Conservation (phyloP, 2,797 vertebrate genomes). For the Meriones psammophilus region DNA sequence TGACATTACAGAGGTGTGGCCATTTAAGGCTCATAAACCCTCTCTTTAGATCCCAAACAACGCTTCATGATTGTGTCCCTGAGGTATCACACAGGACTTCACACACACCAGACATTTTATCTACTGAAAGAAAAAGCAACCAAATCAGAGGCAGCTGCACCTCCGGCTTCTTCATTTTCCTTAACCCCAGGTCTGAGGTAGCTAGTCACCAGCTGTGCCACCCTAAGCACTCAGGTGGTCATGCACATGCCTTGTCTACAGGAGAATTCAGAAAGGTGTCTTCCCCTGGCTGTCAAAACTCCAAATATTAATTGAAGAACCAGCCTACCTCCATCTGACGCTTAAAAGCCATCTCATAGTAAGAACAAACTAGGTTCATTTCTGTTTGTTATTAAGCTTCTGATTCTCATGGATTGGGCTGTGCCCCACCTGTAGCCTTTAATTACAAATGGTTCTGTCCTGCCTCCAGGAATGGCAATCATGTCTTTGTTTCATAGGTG, state of each 20-base stretch:
- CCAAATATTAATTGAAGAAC: neutral
- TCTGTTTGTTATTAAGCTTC: neutral
- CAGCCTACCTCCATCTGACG: neutral
- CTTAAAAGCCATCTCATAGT: neutral
- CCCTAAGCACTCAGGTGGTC: neutral
- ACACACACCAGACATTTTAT: neutral
- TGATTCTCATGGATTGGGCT: neutral
- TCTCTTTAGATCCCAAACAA: neutral
- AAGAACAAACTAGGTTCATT: neutral
- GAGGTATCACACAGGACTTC: neutral
- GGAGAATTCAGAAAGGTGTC: neutral
- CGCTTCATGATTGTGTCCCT: neutral
- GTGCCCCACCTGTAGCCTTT: neutral
- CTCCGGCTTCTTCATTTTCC: neutral
- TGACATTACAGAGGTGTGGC: neutral
- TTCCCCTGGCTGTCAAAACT: neutral
- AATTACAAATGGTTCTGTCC: neutral
- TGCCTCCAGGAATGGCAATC: neutral
- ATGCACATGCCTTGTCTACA: neutral
- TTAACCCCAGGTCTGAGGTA: neutral
- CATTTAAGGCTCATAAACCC: neutral
- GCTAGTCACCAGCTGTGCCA: accelerated
- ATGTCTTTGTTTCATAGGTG: neutral
- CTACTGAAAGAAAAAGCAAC: neutral
- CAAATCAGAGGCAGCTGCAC: neutral